Base-by-base conservation (phyloP, 1,140 invertebrate species). In the Prorops nasuta region DNA sequence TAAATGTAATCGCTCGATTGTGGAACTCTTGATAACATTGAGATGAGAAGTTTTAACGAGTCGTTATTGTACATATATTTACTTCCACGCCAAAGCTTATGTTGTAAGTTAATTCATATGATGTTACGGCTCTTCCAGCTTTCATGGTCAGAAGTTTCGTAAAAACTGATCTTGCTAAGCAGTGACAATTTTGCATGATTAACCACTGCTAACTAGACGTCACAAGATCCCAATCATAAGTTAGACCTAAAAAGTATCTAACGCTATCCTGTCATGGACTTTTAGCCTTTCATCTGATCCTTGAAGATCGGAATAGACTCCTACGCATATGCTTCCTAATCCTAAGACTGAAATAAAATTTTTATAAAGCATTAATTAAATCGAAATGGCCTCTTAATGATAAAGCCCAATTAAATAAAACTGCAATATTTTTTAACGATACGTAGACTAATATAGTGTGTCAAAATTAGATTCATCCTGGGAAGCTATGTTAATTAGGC, bases 291-390 rank as follows among this genome's bases (percentile, higher is more conserved):
- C n/a, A n/a, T n/a, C n/a, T n/a, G n/a, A n/a, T n/a, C n/a, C n/a
- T 46, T 38, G 22, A 51, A 51, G 36, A 42, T 44, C 39, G 46
- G 51, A 51, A 38, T 40, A 44, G 51, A 28, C 35, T 46, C 45
- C 44, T 51, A 47, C 41, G 45, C 32, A 19, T 44, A 50, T 55
- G 53, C 53, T 55, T 55, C 53, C 53, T 55, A 51, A 24, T 31
- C 46, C 40, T 55, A 55, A 55, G 53, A 55, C 53, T 55, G 53
- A 55, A 55, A 44, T 51, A 31, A 47, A 50, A 44, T 43, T 55
- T 55, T 47, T 55, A 28, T 54, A 54, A 45, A 43, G 44, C 48
- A 54, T 48, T 7, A 7, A 28, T 7, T 7, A 28, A 28, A 28
- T 7, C 6, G 12, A 28, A 6, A 28, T 7, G 12, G 12, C 24